Conservation (phyloP, 2,888 invertebrate species). For the Eilema caniola region DNA sequence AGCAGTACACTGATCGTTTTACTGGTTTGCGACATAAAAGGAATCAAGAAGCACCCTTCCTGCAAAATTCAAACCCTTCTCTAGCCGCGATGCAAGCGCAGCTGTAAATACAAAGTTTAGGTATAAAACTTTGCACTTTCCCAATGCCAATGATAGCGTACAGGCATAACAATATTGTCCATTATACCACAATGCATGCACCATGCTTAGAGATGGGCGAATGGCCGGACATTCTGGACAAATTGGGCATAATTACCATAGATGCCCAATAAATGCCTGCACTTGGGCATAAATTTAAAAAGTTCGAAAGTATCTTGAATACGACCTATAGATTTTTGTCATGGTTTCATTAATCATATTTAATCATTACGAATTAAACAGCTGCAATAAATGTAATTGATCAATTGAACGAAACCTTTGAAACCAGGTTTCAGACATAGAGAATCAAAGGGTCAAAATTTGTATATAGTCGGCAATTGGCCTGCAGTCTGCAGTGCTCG, state of each 20-base stretch:
- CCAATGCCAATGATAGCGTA: conserved; percentile 2
- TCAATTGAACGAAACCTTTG: too few species aligned
- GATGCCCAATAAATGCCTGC: not conserved
- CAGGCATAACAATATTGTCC: not conserved
- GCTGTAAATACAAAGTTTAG: not conserved
- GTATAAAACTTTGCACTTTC: not conserved
- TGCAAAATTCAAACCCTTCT: not conserved
- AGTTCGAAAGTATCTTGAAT: too few species aligned
- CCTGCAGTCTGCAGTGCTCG: not conserved
- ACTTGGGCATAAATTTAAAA: not conserved
- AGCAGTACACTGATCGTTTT: not conserved
- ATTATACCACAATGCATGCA: not conserved
- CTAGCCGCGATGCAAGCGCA: not conserved
- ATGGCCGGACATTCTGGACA: not conserved
- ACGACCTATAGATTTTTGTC: too few species aligned
- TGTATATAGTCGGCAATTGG: not conserved
- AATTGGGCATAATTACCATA: not conserved
- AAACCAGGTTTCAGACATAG: too few species aligned
- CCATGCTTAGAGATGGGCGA: not conserved
- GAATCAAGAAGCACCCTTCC: not conserved
- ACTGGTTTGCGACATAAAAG: not conserved
- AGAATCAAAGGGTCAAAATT: not conserved
- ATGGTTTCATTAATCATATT: too few species aligned
- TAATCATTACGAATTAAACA: too few species aligned
- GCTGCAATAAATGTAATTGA: too few species aligned